Evolutionary conservation across 2,113 vertebrate genomes (phyloP).

Genomic region (Montifringilla adamsi): DNA sequence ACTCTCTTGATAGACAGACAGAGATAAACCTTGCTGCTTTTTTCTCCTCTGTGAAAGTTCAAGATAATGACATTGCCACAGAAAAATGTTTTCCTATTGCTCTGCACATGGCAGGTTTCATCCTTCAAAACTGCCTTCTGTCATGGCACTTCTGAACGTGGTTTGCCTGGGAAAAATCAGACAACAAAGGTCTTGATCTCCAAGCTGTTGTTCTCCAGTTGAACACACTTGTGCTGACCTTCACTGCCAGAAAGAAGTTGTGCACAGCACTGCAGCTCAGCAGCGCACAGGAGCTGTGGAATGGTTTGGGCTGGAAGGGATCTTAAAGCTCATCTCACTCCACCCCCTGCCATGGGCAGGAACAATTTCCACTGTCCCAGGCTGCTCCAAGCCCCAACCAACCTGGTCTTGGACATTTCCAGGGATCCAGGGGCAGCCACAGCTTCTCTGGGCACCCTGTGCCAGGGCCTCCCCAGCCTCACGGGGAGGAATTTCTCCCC

Average conservation of each 20-base stretch:
- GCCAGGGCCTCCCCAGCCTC: neutral
- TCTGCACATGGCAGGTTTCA: constrained; percentile 39
- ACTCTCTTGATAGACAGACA: constrained; percentile 47
- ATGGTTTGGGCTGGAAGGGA: neutral
- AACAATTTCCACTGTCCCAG: fast-evolving
- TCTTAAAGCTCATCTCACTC: neutral
- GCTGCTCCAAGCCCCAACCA: fast-evolving
- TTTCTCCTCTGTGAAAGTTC: constrained; percentile 49
- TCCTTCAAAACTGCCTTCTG: constrained; percentile 31
- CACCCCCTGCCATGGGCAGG: neutral
- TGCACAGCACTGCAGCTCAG: neutral
- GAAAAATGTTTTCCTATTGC: constrained; percentile 44
- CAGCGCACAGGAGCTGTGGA: neutral
- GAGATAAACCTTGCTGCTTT: constrained; percentile 50
- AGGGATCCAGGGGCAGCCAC: neutral
- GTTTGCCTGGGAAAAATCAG: constrained; percentile 42
- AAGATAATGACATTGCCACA: constrained; percentile 63
- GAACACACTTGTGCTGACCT: neutral
- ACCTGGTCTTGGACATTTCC: fast-evolving
- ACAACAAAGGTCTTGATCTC: constrained; percentile 34
- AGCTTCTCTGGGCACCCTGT: neutral
- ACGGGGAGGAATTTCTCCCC: fast-evolving
- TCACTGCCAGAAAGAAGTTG: neutral
- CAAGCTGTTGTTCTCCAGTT: neutral
- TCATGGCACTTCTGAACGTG: constrained; percentile 18